Evolutionary conservation across 2,113 vertebrate genomes (phyloP), one percentile per base, ranked within the genome.

Genomic region (Lutjanus erythropterus): DNA sequence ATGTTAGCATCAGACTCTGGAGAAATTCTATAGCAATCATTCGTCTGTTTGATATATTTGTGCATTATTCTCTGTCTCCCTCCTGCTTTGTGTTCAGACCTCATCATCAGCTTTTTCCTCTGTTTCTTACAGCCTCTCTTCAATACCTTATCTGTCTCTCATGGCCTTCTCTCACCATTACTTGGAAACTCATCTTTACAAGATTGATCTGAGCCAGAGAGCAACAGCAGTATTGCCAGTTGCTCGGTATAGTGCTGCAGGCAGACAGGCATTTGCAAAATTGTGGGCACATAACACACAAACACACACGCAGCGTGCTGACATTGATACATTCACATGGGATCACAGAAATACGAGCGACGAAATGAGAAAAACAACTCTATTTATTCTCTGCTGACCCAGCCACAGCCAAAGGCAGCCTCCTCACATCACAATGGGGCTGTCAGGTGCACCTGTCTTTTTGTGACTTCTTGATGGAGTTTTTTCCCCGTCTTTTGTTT

Each of bases 331-430:
- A 77, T 82, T 75, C 68, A 73, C 64, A 49, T 7, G 67, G 71
- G 81, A 72, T 84, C 37, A 62, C 44, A 61, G 56, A 75, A 69
- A 66, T 66, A 81, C 59, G 3, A 81, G 50, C 41, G 29, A 56
- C 41, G 62, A 80, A 85, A 85, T 58, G 62, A 74, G 49, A 67
- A 73, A 85, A 87, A 87, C 64, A 83, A 85, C 75, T 68, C 80
- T 44, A 69, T 89, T 83, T 70, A 83, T 83, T 75, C 69, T 81
- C 72, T 58, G 61, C 61, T 69, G 68, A 83, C 75, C 58, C 65
- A 42, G 75, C 29, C 78, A 73, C 78, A 86, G 78, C 78, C 70
- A 60, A 75, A 60, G 71, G 75, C 71, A 29, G 47, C 62, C 35
- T 71, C 59, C 58, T 50, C 55, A 56, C 31, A 49, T 83, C 52